Evolutionary conservation across 2,113 vertebrate genomes (phyloP), one percentile per base, ranked within the genome.

Genomic region (Pedionomus torquatus): DNA sequence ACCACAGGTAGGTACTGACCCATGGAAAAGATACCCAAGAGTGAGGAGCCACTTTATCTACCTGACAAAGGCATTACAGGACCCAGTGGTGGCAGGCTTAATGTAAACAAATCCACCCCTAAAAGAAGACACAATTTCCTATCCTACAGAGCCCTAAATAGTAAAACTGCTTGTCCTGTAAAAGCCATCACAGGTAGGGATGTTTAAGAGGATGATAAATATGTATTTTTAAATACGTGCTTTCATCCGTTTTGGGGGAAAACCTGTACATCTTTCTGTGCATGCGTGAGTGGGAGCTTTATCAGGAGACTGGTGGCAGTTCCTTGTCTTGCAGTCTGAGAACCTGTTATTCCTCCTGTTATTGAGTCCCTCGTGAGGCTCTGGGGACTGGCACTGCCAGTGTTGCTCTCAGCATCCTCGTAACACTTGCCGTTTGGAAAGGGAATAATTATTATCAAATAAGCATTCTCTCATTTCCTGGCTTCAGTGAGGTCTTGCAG

Each of bases 361-460:
- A 21, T 4, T 54, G 37, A 17, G 72, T 41, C 55, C 60, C 55
- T 46, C 5, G 1, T 11, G 58, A 66, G 41, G 71, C 79, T 86
- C 41, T 0, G 0, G 44, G 75, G n/a, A 57, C 71, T 63, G 33
- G 75, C 68, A 20, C 71, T 70, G 58, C 79, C 12, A 2, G 31
- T 16, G 37, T 13, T 93, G 68, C 75, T 83, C 71, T 86, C 83
- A 49, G 28, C 63, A 65, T 79, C 88, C 63, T 76, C 1, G 0
- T 58, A 89, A 87, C 76, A 54, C 79, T 87, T 54, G 83, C 68
- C 33, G 41, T 86, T 93, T 88, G 28, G 23, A 51, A 92, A 63
- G 68, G 80, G 79, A 80, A 58, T 95, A 95, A 96, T 93, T 96
- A 90, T 61, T 85, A 83, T 77, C 58, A 81, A 89, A 95, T 95